These are phyloP conservation scores for Coracias cyanogaster DNA, from an alignment of 2,797 vertebrate species.

Conservation along the genomic window DNA sequence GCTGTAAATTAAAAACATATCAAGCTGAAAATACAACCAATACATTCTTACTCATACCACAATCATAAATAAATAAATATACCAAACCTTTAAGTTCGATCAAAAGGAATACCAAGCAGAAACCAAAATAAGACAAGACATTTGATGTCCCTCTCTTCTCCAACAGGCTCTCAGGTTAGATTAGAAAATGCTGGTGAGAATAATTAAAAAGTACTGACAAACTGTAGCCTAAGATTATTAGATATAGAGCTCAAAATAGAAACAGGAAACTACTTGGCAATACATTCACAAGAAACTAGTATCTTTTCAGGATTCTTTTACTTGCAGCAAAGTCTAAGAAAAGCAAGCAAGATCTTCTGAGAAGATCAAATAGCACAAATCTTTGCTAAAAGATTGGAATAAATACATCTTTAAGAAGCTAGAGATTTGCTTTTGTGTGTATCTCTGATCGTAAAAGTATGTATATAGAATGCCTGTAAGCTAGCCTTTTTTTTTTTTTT, in stretches of 20 bases:
- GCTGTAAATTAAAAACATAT: not conserved
- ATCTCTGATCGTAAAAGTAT: not conserved
- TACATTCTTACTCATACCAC: not conserved
- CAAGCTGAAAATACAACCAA: not conserved
- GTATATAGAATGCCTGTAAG: not conserved
- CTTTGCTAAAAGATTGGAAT: not conserved
- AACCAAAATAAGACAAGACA: not conserved
- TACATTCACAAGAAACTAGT: not conserved
- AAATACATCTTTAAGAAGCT: not conserved
- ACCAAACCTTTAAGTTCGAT: not conserved
- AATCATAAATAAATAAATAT: not conserved
- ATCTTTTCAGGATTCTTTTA: not conserved
- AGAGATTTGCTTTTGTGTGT: not conserved
- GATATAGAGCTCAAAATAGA: not conserved
- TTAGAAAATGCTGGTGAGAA: not conserved
- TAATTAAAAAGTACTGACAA: not conserved
- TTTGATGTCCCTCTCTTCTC: not conserved
- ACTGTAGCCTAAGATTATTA: not conserved
- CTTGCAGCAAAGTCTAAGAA: not conserved
- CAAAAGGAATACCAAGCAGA: not conserved
- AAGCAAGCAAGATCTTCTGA: not conserved
- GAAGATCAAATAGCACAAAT: not conserved
- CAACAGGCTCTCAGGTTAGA: not conserved
- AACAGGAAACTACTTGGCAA: not conserved
- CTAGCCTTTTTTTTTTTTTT: too few relatives aligned